Evolutionary conservation across 2,113 vertebrate species (phyloP).

Genomic region (Struthidea cinerea): DNA sequence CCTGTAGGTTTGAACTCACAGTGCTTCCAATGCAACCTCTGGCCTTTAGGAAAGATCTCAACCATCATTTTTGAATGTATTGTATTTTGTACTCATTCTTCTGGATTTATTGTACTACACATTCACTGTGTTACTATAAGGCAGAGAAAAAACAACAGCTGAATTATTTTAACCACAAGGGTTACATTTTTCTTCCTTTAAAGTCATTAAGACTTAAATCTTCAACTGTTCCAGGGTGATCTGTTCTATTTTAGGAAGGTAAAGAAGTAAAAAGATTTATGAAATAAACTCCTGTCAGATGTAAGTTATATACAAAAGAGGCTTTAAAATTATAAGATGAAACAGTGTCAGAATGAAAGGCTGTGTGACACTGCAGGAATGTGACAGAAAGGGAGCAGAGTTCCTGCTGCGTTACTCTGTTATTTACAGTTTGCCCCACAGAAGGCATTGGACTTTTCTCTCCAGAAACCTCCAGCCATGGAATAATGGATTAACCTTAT

Average conservation of each 20-base stretch:
- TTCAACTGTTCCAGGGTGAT: background rate
- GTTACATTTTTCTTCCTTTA: slow-evolving; percentile 16
- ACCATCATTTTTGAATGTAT: background rate
- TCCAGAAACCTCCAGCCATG: background rate
- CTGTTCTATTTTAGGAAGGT: slow-evolving; percentile 11
- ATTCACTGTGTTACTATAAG: background rate
- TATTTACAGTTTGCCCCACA: background rate
- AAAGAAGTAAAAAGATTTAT: background rate
- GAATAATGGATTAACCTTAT: background rate
- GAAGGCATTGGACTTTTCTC: background rate
- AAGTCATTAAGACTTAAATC: background rate
- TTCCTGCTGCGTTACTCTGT: background rate
- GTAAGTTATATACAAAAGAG: background rate
- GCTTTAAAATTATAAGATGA: background rate
- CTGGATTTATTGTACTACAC: background rate
- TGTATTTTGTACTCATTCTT: background rate
- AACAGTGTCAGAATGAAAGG: background rate
- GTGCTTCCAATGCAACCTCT: background rate
- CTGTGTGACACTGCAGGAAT: background rate
- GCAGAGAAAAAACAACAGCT: background rate
- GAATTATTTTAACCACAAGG: background rate
- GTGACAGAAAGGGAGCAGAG: background rate
- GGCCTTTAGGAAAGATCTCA: background rate
- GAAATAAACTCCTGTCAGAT: background rate
- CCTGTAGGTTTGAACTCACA: background rate